Evolutionary conservation across 2,113 vertebrate species (phyloP).

Genomic region (Laticauda laticaudata): DNA sequence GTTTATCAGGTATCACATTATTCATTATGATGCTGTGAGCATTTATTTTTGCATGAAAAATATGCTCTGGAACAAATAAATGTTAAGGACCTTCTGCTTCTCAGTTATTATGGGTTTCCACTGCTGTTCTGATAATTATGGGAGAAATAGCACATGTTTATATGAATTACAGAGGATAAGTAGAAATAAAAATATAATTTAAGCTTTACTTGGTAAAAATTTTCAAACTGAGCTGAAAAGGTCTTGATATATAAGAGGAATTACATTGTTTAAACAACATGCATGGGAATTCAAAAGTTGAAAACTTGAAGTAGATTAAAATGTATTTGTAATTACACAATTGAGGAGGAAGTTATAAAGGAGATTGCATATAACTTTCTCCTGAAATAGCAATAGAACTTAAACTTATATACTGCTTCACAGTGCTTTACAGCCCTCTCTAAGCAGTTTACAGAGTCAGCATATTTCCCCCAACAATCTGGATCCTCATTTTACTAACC

Average conservation of each 20-base stretch:
- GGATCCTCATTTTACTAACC: too few relatives aligned
- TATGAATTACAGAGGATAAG: neutral
- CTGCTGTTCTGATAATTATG: neutral
- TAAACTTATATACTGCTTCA: too few relatives aligned
- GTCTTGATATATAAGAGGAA: neutral
- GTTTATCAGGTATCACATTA: neutral
- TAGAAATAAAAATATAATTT: neutral
- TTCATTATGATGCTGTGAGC: neutral
- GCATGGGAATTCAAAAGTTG: neutral
- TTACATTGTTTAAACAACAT: neutral
- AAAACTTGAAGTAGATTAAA: neutral
- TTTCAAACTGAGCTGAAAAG: neutral
- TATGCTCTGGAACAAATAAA: neutral
- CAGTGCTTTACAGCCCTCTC: too few relatives aligned
- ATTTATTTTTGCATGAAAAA: neutral
- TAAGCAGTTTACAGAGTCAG: too few relatives aligned
- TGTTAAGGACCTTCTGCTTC: slow-evolving; percentile 6
- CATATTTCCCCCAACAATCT: too few relatives aligned
- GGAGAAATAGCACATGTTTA: neutral
- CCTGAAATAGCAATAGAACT: too few relatives aligned
- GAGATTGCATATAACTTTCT: neutral
- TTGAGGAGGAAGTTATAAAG: neutral
- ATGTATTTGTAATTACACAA: neutral
- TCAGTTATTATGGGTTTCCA: neutral
- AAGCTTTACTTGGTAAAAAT: neutral